Conservation (phyloP, 2,888 invertebrate species). For the Harmothoe impar region DNA sequence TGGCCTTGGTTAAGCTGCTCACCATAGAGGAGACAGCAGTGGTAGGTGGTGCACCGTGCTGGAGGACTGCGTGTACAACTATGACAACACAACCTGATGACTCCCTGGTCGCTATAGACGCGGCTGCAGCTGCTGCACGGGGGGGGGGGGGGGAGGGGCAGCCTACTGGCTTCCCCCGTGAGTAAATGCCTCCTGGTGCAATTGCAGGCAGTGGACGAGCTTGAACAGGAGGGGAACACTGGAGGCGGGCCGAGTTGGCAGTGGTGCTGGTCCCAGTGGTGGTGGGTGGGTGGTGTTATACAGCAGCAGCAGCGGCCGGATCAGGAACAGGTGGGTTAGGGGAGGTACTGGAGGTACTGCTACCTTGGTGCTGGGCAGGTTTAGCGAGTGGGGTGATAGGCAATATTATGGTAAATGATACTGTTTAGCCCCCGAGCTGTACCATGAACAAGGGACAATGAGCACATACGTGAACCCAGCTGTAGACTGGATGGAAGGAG, state of each 20-base stretch:
- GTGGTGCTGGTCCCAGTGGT: neutral
- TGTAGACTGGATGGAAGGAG: too few relatives aligned
- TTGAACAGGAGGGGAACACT: neutral
- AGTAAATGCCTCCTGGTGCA: slow-evolving; percentile 4
- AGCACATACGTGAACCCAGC: too few relatives aligned
- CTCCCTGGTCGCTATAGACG: slow-evolving; percentile 8
- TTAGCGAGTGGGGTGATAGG: neutral
- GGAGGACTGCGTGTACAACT: neutral
- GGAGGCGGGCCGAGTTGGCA: neutral
- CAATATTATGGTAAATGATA: neutral
- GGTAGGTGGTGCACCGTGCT: neutral
- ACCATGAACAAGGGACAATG: neutral
- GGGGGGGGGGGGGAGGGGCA: neutral
- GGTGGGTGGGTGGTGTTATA: neutral
- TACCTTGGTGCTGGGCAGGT: neutral
- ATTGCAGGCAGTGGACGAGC: neutral
- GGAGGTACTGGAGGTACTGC: neutral
- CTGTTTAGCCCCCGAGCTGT: neutral
- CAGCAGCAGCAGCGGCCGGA: neutral
- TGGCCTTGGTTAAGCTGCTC: too few relatives aligned
- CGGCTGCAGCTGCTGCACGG: neutral
- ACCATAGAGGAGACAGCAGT: too few relatives aligned
- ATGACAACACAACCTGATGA: neutral
- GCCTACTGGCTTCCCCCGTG: neutral
- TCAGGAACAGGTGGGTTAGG: neutral